Conservation (phyloP, 2,113 vertebrate genomes). For the Tinamus guttatus region DNA sequence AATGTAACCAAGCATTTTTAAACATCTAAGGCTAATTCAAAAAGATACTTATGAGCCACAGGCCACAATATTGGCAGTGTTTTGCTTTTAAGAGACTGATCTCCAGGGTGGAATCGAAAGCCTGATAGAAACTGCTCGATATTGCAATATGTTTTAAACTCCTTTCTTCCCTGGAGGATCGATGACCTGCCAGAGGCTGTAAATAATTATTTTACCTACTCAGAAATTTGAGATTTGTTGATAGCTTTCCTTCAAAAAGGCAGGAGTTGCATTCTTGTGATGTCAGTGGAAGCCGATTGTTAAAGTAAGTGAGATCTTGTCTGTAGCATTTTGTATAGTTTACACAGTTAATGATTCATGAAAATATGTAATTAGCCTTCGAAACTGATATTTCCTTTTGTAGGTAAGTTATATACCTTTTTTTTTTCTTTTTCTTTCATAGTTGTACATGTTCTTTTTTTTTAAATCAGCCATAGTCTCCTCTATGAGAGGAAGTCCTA, state of each 20-base stretch:
- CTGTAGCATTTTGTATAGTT: not conserved
- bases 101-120: not conserved
- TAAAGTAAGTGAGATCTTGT: not conserved
- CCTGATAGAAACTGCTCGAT: not conserved
- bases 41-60: not conserved
- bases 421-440: not conserved
- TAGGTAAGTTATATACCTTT: not conserved
- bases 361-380: not conserved
- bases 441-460: not conserved
- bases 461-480: not conserved
- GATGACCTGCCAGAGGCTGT: not conserved
- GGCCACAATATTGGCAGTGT: not conserved
- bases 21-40: not conserved
- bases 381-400: not conserved
- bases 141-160: not conserved
- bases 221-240: not conserved
- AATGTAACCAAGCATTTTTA: not conserved
- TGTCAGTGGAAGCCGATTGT: not conserved
- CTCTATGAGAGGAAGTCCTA: not conserved
- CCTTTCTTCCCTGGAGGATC: not conserved
- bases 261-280: not conserved
- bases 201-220: not conserved
- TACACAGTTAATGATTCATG: not conserved
- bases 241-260: not conserved
- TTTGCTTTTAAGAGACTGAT: not conserved